Evolutionary conservation across 2,888 invertebrate species (phyloP), one percentile per base, ranked within the genome.

Genomic region (Leptothorax acervorum): DNA sequence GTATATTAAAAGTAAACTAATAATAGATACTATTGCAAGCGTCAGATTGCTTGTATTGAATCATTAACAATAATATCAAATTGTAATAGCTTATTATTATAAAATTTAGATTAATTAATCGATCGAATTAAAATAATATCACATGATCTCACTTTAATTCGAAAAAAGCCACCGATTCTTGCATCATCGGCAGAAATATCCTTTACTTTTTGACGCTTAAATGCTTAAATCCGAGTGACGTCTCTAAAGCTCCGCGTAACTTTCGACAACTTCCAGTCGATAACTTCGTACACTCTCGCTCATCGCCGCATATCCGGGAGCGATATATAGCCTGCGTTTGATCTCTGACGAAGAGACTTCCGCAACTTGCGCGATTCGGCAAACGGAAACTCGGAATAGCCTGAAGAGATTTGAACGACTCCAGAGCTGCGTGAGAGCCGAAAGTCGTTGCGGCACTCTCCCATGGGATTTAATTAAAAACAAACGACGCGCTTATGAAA

Each of bases 351-450:
- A 45, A 48, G 70, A 31, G 48, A 48, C 79, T 79, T 53, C 35
- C 60, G 73, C 35, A 60, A 81, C 73, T 71, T 60, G 79, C 31
- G 55, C 57, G 60, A 81, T 60, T 60, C 60, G 42, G 79, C 60
- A 81, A 81, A 81, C 79, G 73, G 60, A 73, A 81, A 81, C 79
- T 81, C 73, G 57, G 57, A 79, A 60, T 73, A 73, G 73, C 79
- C 60, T 70, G 70, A 78, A 78, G 78, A 78, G 71, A 78, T 78
- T 73, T 71, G 45, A 35, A 35, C 70, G 57, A 71, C 48, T 48
- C 55, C 55, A 39, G 53, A 4, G 5, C 39, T 28, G 39, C 42
- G 66, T 53, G n/a, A 68, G 39, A 68, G 39, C 23, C 73, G 48
- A 60, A 81, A 60, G 73, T 81, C 79, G 73, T 73, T 57, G 71